phyloP scores from a whole-genome alignment of 2,888 invertebrate genomes.

The Euphydryas editha region DNA sequence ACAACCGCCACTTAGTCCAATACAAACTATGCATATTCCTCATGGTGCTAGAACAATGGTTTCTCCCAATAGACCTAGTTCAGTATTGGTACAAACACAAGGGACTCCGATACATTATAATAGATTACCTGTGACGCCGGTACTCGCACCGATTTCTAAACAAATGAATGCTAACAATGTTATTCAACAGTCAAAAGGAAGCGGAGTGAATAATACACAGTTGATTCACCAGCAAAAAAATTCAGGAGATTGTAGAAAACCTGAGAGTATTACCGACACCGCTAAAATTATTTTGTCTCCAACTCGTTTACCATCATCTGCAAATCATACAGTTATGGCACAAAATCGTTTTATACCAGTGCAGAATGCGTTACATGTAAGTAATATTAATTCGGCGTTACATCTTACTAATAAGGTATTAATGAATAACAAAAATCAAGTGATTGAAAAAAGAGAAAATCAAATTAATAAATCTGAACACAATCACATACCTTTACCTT shows the following conservation, averaged over 20 bases:
- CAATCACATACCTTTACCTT: conserved; percentile 57
- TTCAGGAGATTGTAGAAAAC: conserved; percentile 61
- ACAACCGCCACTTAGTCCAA: conserved; percentile 75
- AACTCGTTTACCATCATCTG: conserved; percentile 62
- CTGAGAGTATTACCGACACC: conserved; percentile 60
- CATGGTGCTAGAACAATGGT: conserved; percentile 70
- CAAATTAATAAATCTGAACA: conserved; percentile 64
- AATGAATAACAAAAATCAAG: conserved; percentile 60
- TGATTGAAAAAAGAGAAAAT: conserved; percentile 69
- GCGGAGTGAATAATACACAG: conserved; percentile 54
- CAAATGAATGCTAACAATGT: conserved; percentile 79
- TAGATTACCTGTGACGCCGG: conserved; percentile 83
- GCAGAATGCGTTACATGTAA: conserved; percentile 70
- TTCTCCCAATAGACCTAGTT: conserved; percentile 75
- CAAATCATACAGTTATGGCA: conserved; percentile 72
- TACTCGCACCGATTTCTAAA: conserved; percentile 83
- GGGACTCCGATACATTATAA: conserved; percentile 77
- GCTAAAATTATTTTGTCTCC: conserved; percentile 76
- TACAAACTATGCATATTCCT: conserved; percentile 72
- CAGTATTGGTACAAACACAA: conserved; percentile 77
- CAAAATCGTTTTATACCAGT: conserved; percentile 77
- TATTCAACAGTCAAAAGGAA: conserved; percentile 66
- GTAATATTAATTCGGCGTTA: conserved; percentile 63
- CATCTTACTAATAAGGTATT: conserved; percentile 71
- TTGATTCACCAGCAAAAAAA: conserved; percentile 70